These are phyloP conservation scores for Macquaria australasica DNA, from an alignment of 2,113 vertebrate species.

Conservation along the genomic window DNA sequence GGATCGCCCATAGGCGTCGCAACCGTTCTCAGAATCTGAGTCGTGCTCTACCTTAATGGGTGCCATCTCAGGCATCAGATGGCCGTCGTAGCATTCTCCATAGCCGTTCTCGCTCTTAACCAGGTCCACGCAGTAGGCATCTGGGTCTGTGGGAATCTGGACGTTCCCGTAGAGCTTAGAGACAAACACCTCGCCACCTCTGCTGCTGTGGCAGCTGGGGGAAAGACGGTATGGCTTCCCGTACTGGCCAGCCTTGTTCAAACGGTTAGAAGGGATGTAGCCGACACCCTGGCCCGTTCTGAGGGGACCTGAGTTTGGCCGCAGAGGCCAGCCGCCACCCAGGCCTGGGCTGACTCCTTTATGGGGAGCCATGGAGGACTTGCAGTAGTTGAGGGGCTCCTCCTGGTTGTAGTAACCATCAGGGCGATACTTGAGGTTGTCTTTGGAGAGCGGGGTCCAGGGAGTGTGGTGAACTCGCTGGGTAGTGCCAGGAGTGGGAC, in stretches of 20 bases:
- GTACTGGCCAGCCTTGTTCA: constrained; percentile 80
- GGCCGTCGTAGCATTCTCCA: constrained; percentile 79
- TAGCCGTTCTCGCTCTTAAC: constrained; percentile 84
- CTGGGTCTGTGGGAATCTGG: constrained; percentile 80
- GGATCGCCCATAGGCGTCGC: constrained; percentile 78
- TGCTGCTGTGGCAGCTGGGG: constrained; percentile 78
- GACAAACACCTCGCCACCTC: constrained; percentile 78
- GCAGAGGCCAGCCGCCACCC: constrained; percentile 79
- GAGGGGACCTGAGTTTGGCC: constrained; percentile 74
- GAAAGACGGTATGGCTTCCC: constrained; percentile 84
- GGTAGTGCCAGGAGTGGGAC: constrained; percentile 77
- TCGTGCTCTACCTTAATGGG: constrained; percentile 93
- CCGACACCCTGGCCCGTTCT: constrained; percentile 74
- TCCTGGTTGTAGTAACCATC: constrained; percentile 83
- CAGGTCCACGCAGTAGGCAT: constrained; percentile 82
- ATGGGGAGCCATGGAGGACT: constrained; percentile 79
- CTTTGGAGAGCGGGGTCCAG: constrained; percentile 86
- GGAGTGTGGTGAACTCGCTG: constrained; percentile 83
- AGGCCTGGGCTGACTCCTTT: constrained; percentile 76
- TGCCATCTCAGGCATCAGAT: constrained; percentile 85
- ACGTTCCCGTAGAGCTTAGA: constrained; percentile 78
- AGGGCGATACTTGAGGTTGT: constrained; percentile 81
- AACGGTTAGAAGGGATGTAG: constrained; percentile 75
- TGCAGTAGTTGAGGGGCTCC: constrained; percentile 82
- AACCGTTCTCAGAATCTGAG: constrained; percentile 88